These are phyloP conservation scores for Acanthiza pusilla DNA, from an alignment of 2,797 vertebrate genomes.

Conservation along the genomic window DNA sequence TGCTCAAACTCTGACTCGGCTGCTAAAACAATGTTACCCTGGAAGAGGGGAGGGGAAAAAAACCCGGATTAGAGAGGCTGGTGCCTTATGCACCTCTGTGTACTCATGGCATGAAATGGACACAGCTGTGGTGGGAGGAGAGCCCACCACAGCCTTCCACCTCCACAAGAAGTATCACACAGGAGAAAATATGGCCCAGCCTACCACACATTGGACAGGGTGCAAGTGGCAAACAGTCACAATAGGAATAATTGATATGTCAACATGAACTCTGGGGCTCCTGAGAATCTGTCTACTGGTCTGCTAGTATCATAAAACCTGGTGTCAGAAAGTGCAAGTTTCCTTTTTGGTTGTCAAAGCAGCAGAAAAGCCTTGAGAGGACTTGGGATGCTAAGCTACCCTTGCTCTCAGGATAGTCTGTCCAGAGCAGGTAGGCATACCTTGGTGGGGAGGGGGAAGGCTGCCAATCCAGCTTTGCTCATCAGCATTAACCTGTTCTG, in stretches of 20 bases:
- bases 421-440: not conserved
- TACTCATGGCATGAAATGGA: not conserved
- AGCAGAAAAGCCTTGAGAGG: not conserved
- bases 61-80: not conserved
- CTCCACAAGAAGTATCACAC: rapidly evolving
- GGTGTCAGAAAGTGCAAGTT: not conserved
- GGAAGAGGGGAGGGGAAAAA: slow-evolving; percentile 21
- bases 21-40: slow-evolving; percentile 91
- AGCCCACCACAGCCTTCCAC: not conserved
- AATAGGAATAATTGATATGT: not conserved
- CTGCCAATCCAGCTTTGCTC: not conserved
- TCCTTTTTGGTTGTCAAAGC: not conserved
- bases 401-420: not conserved
- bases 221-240: rapidly evolving
- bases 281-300: not conserved
- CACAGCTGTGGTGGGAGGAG: not conserved
- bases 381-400: not conserved
- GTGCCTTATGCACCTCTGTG: not conserved
- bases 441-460: not conserved
- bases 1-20: slow-evolving; percentile 90
- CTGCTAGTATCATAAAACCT: not conserved
- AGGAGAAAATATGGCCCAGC: rapidly evolving
- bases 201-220: not conserved
- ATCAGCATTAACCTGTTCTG: not conserved
- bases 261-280: not conserved